Evolutionary conservation across 1,140 invertebrate genomes (phyloP).

Genomic region (Sitobion miscanthi): DNA sequence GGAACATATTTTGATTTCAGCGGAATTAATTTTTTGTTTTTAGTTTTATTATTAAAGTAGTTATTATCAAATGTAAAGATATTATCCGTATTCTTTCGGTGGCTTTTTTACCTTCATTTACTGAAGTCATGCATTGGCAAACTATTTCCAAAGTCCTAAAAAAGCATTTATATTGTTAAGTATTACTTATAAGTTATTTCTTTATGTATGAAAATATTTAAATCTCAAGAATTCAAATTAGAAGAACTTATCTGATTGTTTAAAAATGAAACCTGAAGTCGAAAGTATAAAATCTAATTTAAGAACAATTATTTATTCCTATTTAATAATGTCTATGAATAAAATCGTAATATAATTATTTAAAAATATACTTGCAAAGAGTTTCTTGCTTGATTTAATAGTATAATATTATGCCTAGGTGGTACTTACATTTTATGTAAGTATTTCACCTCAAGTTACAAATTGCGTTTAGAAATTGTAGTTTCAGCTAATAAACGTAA

Average conservation of each 20-base stretch:
- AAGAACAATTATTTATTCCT: not conserved
- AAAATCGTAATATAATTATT: no score
- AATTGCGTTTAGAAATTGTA: constrained; percentile 11
- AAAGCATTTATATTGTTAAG: not conserved
- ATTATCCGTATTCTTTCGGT: not conserved
- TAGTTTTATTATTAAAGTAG: no score
- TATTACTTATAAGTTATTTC: not conserved
- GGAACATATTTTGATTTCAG: no score
- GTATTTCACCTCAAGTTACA: not conserved
- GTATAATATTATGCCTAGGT: not conserved
- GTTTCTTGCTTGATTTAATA: not conserved
- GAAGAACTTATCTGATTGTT: not conserved
- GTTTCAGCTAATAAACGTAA: constrained; percentile 11
- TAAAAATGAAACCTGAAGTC: not conserved
- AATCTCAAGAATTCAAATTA: not conserved
- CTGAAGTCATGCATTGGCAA: not conserved
- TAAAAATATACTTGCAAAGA: no score
- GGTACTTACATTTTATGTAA: not conserved
- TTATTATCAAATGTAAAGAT: no score
- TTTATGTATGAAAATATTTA: not conserved
- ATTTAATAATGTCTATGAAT: not conserved
- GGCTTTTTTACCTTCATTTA: not conserved
- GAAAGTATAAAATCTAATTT: not conserved
- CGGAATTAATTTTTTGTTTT: no score
- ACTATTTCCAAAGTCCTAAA: not conserved